Conservation (phyloP, 2,797 vertebrate species). For the Miichthys miiuy region DNA sequence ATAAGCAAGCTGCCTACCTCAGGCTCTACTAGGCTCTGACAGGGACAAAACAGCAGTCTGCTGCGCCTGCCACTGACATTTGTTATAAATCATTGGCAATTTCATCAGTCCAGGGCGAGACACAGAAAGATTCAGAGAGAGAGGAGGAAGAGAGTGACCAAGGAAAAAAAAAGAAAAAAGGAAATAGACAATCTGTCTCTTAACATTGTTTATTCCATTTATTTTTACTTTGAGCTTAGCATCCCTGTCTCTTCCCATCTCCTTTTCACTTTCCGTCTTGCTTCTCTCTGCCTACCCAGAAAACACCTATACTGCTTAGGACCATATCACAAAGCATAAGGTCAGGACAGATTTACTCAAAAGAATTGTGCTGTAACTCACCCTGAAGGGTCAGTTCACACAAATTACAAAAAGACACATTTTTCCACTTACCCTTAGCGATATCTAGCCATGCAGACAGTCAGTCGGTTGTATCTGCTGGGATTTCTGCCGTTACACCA, state of each 20-base stretch:
- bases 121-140: constrained; percentile 48
- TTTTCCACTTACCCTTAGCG: constrained; percentile 16
- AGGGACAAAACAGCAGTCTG: constrained; percentile 90
- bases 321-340: constrained; percentile 29
- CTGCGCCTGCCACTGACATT: constrained; percentile 87
- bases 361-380: constrained; percentile 44
- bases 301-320: constrained; percentile 9
- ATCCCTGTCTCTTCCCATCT: constrained; percentile 35
- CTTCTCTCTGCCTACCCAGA: background rate
- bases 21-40: constrained; percentile 87
- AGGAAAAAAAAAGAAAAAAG: constrained; percentile 40
- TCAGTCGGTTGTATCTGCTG: constrained; percentile 33
- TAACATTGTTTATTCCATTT: constrained; percentile 82
- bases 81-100: constrained; percentile 96
- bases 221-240: constrained; percentile 81
- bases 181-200: constrained; percentile 79
- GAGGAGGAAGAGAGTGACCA: constrained; percentile 45
- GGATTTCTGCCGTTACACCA: constrained; percentile 11
- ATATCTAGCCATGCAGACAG: constrained; percentile 29
- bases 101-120: constrained; percentile 87
- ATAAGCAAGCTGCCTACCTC: constrained; percentile 92
- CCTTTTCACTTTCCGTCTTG: constrained; percentile 27
- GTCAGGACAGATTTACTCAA: constrained; percentile 40
- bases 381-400: constrained; percentile 58
- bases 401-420: constrained; percentile 48